A percentile compares a stretch with the other conserved stretches of the same genome.
Evolutionary conservation across 2,797 vertebrate genomes (phyloP).

Genomic region (Dipus sagitta): DNA sequence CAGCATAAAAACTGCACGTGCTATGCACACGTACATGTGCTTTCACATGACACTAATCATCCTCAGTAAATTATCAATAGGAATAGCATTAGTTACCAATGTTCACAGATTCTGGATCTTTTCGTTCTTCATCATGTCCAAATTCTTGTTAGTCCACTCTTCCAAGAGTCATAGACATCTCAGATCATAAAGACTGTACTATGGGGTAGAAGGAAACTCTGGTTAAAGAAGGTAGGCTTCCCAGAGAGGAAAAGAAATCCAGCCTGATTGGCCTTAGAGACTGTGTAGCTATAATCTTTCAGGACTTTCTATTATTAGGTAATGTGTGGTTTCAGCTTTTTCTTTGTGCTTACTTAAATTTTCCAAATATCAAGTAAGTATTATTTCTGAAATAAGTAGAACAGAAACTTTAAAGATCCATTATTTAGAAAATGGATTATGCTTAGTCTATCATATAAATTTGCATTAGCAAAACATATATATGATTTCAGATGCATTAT

Average conservation of each 20-base stretch:
- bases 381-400: slow-evolving; percentile 54
- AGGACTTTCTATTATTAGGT: too few relatives aligned
- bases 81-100: background rate
- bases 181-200: background rate
- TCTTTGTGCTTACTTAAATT: background rate
- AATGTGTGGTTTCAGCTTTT: background rate
- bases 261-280: background rate
- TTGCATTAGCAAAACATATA: slow-evolving; percentile 51
- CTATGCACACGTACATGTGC: too few relatives aligned
- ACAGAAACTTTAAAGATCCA: background rate
- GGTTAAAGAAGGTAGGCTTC: background rate
- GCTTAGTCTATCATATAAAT: slow-evolving; percentile 17
- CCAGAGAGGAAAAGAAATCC: background rate
- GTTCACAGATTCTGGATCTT: background rate
- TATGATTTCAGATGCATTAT: background rate
- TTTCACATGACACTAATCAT: background rate
- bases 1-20: background rate
- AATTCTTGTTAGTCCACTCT: background rate
- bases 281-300: too few relatives aligned
- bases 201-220: background rate
- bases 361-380: slow-evolving; percentile 28
- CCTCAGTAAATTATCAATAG: background rate
- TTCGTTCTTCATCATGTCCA: background rate
- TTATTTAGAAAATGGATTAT: slow-evolving; percentile 45
- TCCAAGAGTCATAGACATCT: background rate